phyloP scores from a whole-genome alignment of 2,797 vertebrate species.

The Pipistrellus kuhlii region DNA sequence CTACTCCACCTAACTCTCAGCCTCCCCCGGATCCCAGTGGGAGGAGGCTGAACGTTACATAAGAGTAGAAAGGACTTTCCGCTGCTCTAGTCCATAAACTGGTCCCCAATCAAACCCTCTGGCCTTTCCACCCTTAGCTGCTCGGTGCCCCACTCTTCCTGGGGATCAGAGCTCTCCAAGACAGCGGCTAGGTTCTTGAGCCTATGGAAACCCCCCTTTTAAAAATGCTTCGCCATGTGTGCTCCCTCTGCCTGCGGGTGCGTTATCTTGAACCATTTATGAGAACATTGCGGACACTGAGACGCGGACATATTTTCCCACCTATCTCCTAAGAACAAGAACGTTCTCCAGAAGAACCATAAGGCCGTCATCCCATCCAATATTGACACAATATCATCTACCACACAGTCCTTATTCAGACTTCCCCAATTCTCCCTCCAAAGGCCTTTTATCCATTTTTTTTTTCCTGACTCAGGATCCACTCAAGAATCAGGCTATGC shows the following conservation, averaged over 20 bases:
- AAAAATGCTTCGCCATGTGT: neutral
- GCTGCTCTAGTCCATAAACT: neutral
- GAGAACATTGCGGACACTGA: neutral
- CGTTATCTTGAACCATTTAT: neutral
- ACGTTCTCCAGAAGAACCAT: neutral
- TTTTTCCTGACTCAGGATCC: neutral
- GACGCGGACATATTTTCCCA: neutral
- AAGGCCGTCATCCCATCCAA: neutral
- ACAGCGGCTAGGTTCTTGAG: neutral
- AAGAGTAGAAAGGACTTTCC: neutral
- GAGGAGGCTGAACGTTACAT: no score
- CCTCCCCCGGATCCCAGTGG: neutral
- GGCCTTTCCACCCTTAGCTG: neutral
- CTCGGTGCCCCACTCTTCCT: neutral
- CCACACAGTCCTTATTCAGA: neutral
- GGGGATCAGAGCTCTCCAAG: neutral
- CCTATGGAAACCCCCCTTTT: neutral
- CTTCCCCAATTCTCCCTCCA: neutral
- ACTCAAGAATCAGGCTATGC: neutral
- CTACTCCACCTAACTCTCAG: neutral
- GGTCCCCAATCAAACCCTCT: neutral
- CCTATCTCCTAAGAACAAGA: neutral
- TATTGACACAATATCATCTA: neutral
- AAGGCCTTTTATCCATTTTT: neutral
- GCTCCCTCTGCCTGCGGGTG: neutral